Evolutionary conservation across 2,113 vertebrate genomes (phyloP).

Genomic region (Xyrauchen texanus): DNA sequence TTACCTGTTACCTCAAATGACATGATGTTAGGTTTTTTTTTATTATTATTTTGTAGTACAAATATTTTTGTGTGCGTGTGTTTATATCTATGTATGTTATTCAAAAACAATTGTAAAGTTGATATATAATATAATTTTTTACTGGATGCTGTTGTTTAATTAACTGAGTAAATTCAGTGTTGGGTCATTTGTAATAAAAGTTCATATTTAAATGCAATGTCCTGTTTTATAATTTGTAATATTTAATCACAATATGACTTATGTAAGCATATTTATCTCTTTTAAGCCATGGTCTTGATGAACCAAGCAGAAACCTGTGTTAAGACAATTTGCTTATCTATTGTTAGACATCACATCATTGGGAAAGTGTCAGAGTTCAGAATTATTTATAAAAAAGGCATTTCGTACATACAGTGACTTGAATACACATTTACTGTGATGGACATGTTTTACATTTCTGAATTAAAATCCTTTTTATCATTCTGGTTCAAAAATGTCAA

Average conservation of each 20-base stretch:
- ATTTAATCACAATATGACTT: slow-evolving; percentile 20
- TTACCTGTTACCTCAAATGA: slow-evolving; percentile 15
- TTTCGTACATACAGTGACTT: too few species aligned
- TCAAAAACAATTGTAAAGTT: background rate
- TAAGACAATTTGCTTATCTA: background rate
- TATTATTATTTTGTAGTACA: background rate
- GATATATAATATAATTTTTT: background rate
- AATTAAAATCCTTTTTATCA: too few species aligned
- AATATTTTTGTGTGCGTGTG: background rate
- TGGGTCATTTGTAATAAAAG: slow-evolving; percentile 18
- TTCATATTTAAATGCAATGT: slow-evolving; percentile 3
- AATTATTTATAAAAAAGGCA: too few species aligned
- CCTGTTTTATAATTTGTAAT: background rate
- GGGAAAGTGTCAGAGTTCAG: too few species aligned
- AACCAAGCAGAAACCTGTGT: background rate
- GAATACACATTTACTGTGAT: too few species aligned
- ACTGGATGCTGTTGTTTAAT: background rate
- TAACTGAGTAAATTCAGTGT: background rate
- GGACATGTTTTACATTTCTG: too few species aligned
- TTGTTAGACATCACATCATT: background rate
- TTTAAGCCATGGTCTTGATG: slow-evolving; percentile 9
- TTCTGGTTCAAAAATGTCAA: too few species aligned
- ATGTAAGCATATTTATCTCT: slow-evolving; percentile 14
- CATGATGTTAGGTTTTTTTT: background rate
- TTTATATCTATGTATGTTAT: background rate